Conservation (phyloP, 2,888 invertebrate genomes). For the Nomada ferruginata region DNA sequence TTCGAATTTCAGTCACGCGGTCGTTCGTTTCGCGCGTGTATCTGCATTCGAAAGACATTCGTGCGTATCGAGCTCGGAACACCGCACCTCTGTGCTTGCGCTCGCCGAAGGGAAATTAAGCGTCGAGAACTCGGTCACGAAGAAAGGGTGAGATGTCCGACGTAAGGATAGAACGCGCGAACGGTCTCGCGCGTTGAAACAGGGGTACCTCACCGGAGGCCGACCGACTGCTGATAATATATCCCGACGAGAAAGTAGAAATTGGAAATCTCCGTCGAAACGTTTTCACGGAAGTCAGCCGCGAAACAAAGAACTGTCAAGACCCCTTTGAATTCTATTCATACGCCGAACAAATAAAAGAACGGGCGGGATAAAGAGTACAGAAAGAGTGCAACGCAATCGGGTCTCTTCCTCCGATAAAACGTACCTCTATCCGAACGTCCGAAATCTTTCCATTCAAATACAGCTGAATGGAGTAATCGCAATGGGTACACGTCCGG, state of each 20-base stretch:
- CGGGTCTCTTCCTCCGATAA: neutral
- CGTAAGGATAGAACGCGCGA: neutral
- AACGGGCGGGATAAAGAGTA: neutral
- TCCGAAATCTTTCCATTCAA: neutral
- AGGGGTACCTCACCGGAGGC: no score
- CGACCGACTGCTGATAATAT: neutral
- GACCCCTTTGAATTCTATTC: neutral
- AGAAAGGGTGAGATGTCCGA: slow-evolving; percentile 2
- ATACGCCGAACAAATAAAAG: neutral
- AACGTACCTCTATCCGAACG: neutral
- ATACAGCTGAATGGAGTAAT: slow-evolving; percentile 1
- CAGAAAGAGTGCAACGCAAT: neutral
- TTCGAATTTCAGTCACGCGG: slow-evolving; percentile 33
- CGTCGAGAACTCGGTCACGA: slow-evolving; percentile 18
- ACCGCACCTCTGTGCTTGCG: slow-evolving; percentile 6
- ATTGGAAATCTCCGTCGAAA: neutral
- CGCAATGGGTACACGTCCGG: slow-evolving; percentile 5
- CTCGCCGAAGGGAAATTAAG: slow-evolving; percentile 33
- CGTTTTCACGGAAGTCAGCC: neutral
- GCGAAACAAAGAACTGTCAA: neutral
- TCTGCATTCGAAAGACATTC: slow-evolving; percentile 22
- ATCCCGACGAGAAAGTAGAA: no score
- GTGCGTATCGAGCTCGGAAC: slow-evolving; percentile 18
- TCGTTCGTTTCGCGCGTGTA: slow-evolving; percentile 12
- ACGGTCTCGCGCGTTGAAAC: neutral